Percentiles rank a stretch among this genome's conserved stretches.
phyloP scores from a whole-genome alignment of 2,888 invertebrate genomes.

The Augochlorella aurata region DNA sequence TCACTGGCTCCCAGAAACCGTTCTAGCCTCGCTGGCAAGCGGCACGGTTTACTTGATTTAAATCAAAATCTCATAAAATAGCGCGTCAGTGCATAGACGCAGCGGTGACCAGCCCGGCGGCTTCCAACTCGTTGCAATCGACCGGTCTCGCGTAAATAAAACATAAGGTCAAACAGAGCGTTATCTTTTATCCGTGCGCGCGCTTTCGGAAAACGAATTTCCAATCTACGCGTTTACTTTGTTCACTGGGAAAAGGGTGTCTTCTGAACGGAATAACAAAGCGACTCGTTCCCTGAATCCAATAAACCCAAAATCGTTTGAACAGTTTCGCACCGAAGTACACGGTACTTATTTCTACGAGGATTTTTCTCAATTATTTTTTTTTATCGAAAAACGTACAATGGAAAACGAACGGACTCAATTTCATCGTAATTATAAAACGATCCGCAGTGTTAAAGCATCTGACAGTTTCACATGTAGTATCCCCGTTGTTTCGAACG shows the following conservation, averaged over 20 bases:
- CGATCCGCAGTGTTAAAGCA: too few species aligned
- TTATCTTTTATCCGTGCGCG: neutral
- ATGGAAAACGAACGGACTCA: too few species aligned
- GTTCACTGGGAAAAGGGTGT: neutral
- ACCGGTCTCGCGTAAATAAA: conserved; percentile 7
- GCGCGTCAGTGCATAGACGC: neutral
- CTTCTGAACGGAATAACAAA: neutral
- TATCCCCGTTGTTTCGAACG: too few species aligned
- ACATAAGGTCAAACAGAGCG: conserved; percentile 2
- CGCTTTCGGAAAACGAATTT: neutral
- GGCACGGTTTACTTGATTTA: neutral
- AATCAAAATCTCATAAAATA: conserved; percentile 4
- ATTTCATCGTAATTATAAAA: too few species aligned
- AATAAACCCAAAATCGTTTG: too few species aligned
- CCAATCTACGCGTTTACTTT: neutral
- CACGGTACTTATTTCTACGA: too few species aligned
- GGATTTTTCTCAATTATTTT: too few species aligned
- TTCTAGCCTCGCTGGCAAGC: neutral
- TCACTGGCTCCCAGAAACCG: neutral
- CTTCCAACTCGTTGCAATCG: neutral
- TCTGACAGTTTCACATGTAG: too few species aligned
- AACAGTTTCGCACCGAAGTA: too few species aligned
- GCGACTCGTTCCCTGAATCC: too few species aligned
- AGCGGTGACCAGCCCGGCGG: neutral
- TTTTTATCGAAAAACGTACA: too few species aligned